These are phyloP conservation scores for Trichomycterus rosablanca DNA, from an alignment of 2,113 vertebrate species.

Conservation along the genomic window DNA sequence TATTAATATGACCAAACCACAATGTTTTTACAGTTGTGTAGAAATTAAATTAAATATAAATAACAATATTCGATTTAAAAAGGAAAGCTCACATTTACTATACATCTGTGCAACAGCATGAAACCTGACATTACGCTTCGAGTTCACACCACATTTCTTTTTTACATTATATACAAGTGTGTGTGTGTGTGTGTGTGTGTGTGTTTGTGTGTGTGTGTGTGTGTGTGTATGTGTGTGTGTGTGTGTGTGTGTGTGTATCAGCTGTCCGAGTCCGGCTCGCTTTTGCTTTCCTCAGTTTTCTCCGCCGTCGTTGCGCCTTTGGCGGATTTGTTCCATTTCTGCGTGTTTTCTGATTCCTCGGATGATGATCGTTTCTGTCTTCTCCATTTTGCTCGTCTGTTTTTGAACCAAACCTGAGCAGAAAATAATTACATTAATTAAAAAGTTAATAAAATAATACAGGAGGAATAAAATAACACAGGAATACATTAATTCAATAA, in stretches of 20 bases:
- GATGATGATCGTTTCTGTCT: conserved; percentile 94
- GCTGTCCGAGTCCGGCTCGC: conserved; percentile 93
- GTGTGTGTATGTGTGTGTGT: no score
- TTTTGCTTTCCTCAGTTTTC: conserved; percentile 84
- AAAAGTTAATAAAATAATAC: no score
- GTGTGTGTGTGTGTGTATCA: conserved; percentile 71
- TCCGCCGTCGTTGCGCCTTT: conserved; percentile 73
- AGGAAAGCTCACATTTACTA: conserved; percentile 55
- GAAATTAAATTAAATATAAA: conserved; percentile 72
- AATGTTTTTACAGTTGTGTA: conserved; percentile 34
- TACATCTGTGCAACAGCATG: conserved; percentile 81
- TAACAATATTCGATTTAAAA: conserved; percentile 61
- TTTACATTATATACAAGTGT: conserved; percentile 80
- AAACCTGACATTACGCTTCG: conserved; percentile 65
- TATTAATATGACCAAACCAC: conserved; percentile 47
- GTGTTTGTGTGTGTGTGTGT: no score
- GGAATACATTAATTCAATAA: no score
- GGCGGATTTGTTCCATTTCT: conserved; percentile 86
- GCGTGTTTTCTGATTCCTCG: conserved; percentile 89
- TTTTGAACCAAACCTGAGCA: conserved; percentile 96
- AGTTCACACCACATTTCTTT: conserved; percentile 58
- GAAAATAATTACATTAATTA: conserved; percentile 18
- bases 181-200: no score
- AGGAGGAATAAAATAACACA: no score
- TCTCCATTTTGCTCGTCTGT: conserved; percentile 96